Evolutionary conservation across 2,888 invertebrate species (phyloP).

Genomic region (Philonicus albiceps): DNA sequence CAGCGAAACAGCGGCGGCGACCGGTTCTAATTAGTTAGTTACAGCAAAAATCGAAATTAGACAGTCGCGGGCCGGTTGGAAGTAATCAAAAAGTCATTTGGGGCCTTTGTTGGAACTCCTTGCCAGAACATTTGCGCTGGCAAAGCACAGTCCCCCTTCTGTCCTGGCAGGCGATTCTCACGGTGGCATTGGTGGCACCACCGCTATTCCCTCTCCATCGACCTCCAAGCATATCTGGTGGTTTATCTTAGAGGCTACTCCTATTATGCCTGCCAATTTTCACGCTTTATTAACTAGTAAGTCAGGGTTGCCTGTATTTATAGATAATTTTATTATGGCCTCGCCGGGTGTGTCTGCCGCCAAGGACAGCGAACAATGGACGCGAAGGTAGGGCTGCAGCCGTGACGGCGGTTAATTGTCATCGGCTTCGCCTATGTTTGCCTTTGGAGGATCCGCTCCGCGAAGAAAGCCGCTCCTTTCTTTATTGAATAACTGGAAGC

Average conservation of each 20-base stretch:
- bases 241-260: slow-evolving; percentile 14
- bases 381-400: slow-evolving; percentile 11
- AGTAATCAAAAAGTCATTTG: slow-evolving; percentile 44
- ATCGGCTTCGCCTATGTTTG: slow-evolving; percentile 41
- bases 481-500: slow-evolving; percentile 34
- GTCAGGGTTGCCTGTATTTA: slow-evolving; percentile 36
- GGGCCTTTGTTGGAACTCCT: slow-evolving; percentile 3
- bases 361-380: slow-evolving; percentile 4
- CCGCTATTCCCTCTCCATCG: neutral
- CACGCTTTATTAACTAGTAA: slow-evolving; percentile 21
- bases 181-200: neutral
- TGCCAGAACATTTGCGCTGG: neutral
- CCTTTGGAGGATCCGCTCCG: neutral
- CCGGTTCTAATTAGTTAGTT: slow-evolving; percentile 8
- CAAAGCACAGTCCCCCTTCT: neutral
- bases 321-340: slow-evolving; percentile 43
- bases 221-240: neutral
- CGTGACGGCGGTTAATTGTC: slow-evolving; percentile 30
- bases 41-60: slow-evolving; percentile 23
- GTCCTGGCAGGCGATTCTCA: neutral
- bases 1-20: neutral
- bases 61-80: slow-evolving; percentile 26
- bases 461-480: slow-evolving; percentile 34
- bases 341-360: slow-evolving; percentile 25
- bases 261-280: neutral